These are phyloP conservation scores for Acrossocheilus fasciatus DNA, from an alignment of 2,797 vertebrate species.

Conservation along the genomic window DNA sequence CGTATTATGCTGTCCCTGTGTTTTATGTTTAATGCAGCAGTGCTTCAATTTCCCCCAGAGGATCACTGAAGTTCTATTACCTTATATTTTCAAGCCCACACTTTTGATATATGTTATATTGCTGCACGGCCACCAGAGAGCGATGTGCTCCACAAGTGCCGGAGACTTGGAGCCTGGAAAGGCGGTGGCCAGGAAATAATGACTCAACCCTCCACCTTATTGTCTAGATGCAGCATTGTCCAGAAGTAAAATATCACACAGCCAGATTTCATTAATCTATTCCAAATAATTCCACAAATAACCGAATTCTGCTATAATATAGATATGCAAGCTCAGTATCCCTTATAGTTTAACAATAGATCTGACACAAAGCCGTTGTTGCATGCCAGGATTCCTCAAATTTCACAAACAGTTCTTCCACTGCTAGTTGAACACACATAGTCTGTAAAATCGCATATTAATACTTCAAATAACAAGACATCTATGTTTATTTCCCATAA, in stretches of 20 bases:
- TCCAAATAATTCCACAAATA: not conserved
- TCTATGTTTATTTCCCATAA: not conserved
- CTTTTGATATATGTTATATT: not conserved
- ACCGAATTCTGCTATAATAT: not conserved
- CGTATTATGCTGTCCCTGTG: not conserved
- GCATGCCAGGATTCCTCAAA: not conserved
- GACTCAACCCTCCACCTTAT: slow-evolving; percentile 56
- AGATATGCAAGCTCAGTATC: not conserved
- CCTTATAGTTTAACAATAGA: not conserved
- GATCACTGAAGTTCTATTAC: not conserved
- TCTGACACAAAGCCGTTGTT: not conserved
- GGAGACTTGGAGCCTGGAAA: slow-evolving; percentile 51
- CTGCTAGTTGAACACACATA: not conserved
- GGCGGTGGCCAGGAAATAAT: slow-evolving; percentile 57
- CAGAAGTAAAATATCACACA: slow-evolving; percentile 22
- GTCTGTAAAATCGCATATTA: not conserved
- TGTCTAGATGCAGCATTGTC: slow-evolving; percentile 55
- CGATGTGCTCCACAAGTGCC: slow-evolving; percentile 68
- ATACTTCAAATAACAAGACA: not conserved
- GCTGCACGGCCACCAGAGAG: slow-evolving; percentile 70
- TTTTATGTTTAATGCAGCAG: slow-evolving; percentile 24
- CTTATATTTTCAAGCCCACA: not conserved
- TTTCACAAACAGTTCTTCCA: not conserved
- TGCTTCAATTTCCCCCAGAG: not conserved
- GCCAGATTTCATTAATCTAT: not conserved